Base-by-base conservation (phyloP, 2,113 vertebrate genomes). In the Hippocampus abdominalis region DNA sequence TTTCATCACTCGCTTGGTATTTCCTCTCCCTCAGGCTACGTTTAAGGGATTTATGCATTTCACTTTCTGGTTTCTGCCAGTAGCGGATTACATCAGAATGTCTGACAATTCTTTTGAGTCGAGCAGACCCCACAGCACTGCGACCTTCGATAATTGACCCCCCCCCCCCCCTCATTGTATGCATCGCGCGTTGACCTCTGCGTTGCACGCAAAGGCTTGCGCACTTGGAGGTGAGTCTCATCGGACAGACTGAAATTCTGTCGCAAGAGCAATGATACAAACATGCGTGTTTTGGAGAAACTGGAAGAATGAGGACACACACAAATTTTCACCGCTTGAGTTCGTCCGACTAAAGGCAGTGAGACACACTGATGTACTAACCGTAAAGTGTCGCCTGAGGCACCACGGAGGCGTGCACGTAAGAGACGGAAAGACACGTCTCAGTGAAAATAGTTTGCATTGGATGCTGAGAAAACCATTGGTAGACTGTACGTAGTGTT, bases 361-460 rank as follows among this genome's bases (percentile, higher is more conserved):
- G 60, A 62, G 72, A 80, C 57, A 74, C 68, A 72, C 70, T 84
- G 63, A 75, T 71, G 77, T 80, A 84, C 13, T 16, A 46, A 48
- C 64, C 9, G 64, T 74, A 81, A 82, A 86, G 85, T 75, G 78
- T 78, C 53, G 81, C 89, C 84, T 76, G 27, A 54, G 76, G 87
- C 79, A 48, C 25, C 2, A 63, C 60, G 42, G 20, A 60, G 53
- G 68, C 51, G 27, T 44, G 49, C 44, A 56, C 13, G 49, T 36
- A 57, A 9, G 54, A 23, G 29, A 44, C 51, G 40, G 62, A 42
- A 32, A 53, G 40, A 40, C 13, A 64, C n/a, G 46, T 46, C n/a
- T 44, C 10, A 3, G n/a, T 64, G 23, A 46, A 25, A 64, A 44
- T 44, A 25, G 18, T 62, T 16, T 13, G 32, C 10, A 63, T n/a